A percentile compares a stretch with the other conserved stretches of the same genome.
These are phyloP conservation scores for Gulo gulo DNA, from an alignment of 2,113 vertebrate genomes.

Conservation along the genomic window DNA sequence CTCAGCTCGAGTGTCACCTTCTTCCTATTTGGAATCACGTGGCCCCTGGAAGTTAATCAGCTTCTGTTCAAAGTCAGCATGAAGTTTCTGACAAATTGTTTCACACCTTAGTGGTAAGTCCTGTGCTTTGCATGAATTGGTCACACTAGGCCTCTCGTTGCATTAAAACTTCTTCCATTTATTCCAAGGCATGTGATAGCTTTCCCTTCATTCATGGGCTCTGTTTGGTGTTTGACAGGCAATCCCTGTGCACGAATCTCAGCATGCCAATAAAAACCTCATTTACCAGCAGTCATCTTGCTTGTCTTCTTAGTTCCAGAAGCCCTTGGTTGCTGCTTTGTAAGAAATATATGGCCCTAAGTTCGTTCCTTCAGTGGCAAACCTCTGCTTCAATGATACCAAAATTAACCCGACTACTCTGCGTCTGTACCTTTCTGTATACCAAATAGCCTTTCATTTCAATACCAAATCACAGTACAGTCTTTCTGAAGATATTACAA, in stretches of 20 bases:
- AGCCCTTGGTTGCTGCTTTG: neutral
- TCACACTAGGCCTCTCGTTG: neutral
- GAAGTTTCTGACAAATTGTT: neutral
- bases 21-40: neutral
- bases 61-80: conserved; percentile 24
- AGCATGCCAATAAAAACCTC: neutral
- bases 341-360: neutral
- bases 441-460: neutral
- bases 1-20: neutral
- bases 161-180: neutral
- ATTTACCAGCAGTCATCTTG: neutral
- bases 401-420: neutral
- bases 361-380: neutral
- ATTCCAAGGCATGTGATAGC: neutral
- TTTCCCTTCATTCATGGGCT: neutral
- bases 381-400: neutral
- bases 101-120: neutral
- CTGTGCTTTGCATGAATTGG: neutral
- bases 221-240: neutral
- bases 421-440: neutral
- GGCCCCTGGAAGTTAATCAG: neutral
- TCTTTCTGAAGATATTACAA: neutral
- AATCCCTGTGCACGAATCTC: neutral
- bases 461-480: neutral
- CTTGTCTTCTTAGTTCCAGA: neutral